Conservation (phyloP, 2,888 invertebrate genomes). For the Tubiluchus corallicola region DNA sequence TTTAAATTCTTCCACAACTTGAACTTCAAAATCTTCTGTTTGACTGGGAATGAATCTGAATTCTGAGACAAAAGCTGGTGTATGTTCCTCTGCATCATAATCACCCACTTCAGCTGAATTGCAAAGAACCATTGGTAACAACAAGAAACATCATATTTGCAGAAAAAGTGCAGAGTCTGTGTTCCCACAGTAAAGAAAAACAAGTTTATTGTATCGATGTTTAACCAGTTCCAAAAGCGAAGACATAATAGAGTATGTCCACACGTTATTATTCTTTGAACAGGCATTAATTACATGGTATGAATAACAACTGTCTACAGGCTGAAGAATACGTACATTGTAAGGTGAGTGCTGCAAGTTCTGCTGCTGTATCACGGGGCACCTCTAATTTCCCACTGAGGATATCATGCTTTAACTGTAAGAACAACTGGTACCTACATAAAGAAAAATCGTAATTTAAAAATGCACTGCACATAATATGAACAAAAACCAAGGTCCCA, state of each 20-base stretch:
- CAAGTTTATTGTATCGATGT: too few relatives aligned
- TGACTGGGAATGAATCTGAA: conserved; percentile 85
- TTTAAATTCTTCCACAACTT: conserved; percentile 75
- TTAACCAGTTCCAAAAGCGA: too few relatives aligned
- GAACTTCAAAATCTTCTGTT: conserved; percentile 86
- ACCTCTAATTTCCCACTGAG: conserved; percentile 75
- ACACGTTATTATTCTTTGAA: too few relatives aligned
- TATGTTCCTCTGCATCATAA: conserved; percentile 74
- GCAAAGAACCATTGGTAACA: conserved; percentile 11
- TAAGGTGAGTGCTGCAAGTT: conserved; percentile 71
- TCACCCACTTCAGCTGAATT: conserved; percentile 82
- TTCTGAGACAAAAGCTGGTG: conserved; percentile 91
- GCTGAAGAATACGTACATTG: conserved; percentile 70
- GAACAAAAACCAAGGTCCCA: too few relatives aligned
- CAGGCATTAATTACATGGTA: too few relatives aligned
- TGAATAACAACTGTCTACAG: conserved; percentile 7
- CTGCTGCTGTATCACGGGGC: conserved; percentile 63
- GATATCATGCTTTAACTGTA: conserved; percentile 82
- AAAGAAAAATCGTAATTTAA: too few relatives aligned
- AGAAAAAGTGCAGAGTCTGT: too few relatives aligned
- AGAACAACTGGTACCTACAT: conserved; percentile 73
- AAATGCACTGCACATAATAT: too few relatives aligned
- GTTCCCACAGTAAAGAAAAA: too few relatives aligned
- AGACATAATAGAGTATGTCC: too few relatives aligned
- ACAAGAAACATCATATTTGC: too few relatives aligned